These are phyloP conservation scores for Sebastes kiyomatsui DNA, from an alignment of 2,797 vertebrate genomes.

Conservation along the genomic window DNA sequence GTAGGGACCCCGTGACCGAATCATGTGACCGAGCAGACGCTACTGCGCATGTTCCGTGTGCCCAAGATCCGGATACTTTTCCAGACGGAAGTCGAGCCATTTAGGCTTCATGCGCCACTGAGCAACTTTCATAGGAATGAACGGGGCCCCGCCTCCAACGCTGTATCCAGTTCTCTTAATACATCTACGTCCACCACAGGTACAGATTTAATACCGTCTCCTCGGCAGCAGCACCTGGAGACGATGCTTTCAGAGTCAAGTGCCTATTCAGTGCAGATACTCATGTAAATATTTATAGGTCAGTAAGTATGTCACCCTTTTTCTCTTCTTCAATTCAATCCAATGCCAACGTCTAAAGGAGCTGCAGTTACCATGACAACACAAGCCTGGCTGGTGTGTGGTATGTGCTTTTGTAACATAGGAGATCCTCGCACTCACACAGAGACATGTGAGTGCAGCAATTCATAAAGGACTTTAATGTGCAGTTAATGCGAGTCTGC, in stretches of 20 bases:
- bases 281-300: constrained; percentile 20
- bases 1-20: no score
- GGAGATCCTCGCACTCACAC: background rate
- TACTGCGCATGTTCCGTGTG: no score
- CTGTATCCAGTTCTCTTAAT: no score
- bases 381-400: background rate
- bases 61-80: no score
- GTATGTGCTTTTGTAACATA: background rate
- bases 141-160: no score
- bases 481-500: background rate
- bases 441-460: background rate
- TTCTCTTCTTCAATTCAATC: background rate
- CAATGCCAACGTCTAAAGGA: background rate
- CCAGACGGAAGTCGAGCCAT: no score
- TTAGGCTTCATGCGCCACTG: no score
- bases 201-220: background rate
- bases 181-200: background rate
- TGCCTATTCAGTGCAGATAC: background rate
- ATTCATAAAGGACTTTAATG: background rate
- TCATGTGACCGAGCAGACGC: no score
- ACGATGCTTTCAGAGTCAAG: background rate
- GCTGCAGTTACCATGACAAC: background rate
- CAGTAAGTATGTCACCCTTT: background rate
- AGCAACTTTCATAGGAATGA: no score
- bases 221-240: background rate